Evolutionary conservation across 1,140 invertebrate genomes (phyloP), one percentile per base, ranked within the genome.

Genomic region (Solen grandis): DNA sequence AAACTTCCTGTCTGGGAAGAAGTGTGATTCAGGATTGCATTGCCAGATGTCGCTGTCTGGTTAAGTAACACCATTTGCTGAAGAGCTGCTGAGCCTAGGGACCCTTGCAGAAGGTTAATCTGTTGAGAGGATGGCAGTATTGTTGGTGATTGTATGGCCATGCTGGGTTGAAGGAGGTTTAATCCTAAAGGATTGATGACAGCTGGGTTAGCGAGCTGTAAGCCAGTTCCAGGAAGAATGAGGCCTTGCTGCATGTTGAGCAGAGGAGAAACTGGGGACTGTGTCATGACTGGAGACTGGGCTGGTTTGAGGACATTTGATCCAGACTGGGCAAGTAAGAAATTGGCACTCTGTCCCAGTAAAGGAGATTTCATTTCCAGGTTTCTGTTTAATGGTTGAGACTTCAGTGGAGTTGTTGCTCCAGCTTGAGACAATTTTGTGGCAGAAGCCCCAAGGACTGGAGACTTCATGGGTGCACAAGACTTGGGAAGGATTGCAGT

Each of bases 91-190:
- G 65, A 38, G 16, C 36, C n/a, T 60, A 27, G 25, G 3, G 1
- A 29, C 19, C 27, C 27, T 60, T 60, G 59, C n/a, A 27, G 19
- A n/a, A n/a, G n/a, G n/a, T n/a, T n/a, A n/a, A n/a, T n/a, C n/a
- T n/a, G 50, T 8, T 54, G 50, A 54, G 50, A 54, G 19, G 50
- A n/a, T 54, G 50, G 19, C 50, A 54, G 25, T 19, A 54, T 25
- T 54, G 50, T 25, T 54, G 8, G 5, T 46, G 41, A 69, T 27
- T 68, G 75, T 29, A 60, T 5, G 22, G 63, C 35, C 59, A 60
- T 41, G 19, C 54, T 65, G 19, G 63, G 38, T n/a, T 78, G 75
- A 5, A 78, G 16, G 27, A 78, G 31, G 25, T 78, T 78, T 22
- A 78, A 41, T 13, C 75, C 75, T 19, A 78, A 2, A 19, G 5